phyloP scores from a whole-genome alignment of 2,888 invertebrate species.

The Eupeodes latifasciatus region DNA sequence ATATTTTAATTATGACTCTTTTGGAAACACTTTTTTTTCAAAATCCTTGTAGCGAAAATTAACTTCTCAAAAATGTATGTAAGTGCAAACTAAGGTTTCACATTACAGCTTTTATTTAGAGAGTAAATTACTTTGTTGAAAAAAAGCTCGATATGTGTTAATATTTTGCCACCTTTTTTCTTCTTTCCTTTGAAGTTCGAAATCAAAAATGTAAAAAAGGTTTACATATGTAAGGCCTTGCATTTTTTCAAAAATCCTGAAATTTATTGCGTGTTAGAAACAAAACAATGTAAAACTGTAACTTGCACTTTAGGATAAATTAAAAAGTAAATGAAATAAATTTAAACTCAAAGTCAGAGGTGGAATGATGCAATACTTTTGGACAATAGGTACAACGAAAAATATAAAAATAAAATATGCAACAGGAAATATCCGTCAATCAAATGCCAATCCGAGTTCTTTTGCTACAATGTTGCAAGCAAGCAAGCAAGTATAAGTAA shows the following conservation, averaged over 20 bases:
- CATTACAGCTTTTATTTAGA: too few species aligned
- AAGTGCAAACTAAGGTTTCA: neutral
- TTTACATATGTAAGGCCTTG: too few species aligned
- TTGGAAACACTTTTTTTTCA: neutral
- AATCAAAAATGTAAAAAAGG: too few species aligned
- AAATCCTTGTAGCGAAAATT: neutral
- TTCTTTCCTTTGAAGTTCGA: too few species aligned
- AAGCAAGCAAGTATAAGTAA: slow-evolving; percentile 34
- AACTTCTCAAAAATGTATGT: neutral
- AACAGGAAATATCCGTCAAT: slow-evolving; percentile 83
- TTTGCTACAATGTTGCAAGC: slow-evolving; percentile 52
- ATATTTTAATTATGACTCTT: slow-evolving; percentile 14
- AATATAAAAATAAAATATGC: slow-evolving; percentile 80
- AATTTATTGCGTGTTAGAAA: neutral
- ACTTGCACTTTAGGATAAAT: slow-evolving; percentile 1
- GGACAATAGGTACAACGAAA: slow-evolving; percentile 38
- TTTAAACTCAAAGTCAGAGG: slow-evolving; percentile 31
- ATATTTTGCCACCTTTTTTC: too few species aligned
- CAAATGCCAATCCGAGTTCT: slow-evolving; percentile 81
- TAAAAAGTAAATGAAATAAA: slow-evolving; percentile 14
- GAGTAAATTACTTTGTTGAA: too few species aligned
- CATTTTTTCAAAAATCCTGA: too few species aligned
- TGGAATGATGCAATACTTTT: slow-evolving; percentile 48
- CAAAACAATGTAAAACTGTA: neutral
- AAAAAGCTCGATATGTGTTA: too few species aligned